Conservation (phyloP, 2,797 vertebrate species). For the Sebastes vulpes region DNA sequence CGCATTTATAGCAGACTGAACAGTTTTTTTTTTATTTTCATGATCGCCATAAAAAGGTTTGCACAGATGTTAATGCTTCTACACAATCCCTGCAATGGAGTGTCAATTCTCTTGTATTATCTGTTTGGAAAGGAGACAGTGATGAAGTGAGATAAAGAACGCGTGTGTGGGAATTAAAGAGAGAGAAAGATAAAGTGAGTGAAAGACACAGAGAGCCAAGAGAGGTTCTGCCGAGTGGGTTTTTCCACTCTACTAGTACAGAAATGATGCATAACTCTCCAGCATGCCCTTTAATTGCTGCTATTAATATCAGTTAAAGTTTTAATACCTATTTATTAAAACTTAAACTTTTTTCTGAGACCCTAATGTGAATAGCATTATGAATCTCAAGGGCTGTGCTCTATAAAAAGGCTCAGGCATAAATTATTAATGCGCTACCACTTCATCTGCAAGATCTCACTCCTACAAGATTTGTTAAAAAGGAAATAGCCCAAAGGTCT, state of each 20-base stretch:
- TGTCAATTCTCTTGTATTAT: slow-evolving; percentile 28
- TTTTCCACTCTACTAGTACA: slow-evolving; percentile 66
- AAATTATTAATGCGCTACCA: slow-evolving; percentile 84
- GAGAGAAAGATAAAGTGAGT: slow-evolving; percentile 15
- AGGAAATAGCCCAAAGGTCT: slow-evolving; percentile 82
- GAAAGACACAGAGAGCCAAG: slow-evolving; percentile 40
- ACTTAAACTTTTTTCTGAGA: slow-evolving; percentile 78
- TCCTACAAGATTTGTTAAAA: slow-evolving; percentile 79
- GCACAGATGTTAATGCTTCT: slow-evolving; percentile 67
- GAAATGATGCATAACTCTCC: slow-evolving; percentile 82
- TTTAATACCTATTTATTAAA: slow-evolving; percentile 89
- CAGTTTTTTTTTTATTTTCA: slow-evolving; percentile 47
- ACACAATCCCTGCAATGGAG: slow-evolving; percentile 13
- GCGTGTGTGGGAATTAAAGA: neutral
- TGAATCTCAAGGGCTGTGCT: slow-evolving; percentile 82
- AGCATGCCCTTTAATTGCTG: slow-evolving; percentile 80
- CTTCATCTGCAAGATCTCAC: slow-evolving; percentile 82
- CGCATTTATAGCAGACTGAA: slow-evolving; percentile 51
- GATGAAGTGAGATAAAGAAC: slow-evolving; percentile 37
- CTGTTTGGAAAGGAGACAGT: slow-evolving; percentile 50
- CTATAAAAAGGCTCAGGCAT: slow-evolving; percentile 86
- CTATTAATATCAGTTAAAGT: slow-evolving; percentile 89
- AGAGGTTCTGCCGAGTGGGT: slow-evolving; percentile 57
- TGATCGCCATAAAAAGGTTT: slow-evolving; percentile 42
- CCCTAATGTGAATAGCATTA: slow-evolving; percentile 84